These are phyloP conservation scores for Octomys mimax DNA, from an alignment of 2,797 vertebrate genomes.

Conservation along the genomic window DNA sequence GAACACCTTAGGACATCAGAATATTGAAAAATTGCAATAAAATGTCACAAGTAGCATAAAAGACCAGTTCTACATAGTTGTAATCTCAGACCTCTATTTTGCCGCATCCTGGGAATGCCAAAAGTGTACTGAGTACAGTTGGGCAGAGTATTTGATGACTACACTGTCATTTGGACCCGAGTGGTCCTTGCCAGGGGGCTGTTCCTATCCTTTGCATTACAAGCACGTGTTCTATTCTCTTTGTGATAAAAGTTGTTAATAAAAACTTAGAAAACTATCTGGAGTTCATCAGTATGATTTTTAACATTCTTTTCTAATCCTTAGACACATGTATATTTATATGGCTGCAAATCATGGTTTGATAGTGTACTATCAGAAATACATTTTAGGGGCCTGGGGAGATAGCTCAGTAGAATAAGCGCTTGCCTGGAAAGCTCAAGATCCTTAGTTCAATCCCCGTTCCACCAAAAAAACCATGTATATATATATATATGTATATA, in stretches of 20 bases:
- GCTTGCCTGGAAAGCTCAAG: too few species aligned
- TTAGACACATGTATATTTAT: background rate
- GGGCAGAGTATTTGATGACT: background rate
- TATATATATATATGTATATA: too few species aligned
- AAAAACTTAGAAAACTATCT: slow-evolving; percentile 37
- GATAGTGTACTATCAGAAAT: slow-evolving; percentile 2
- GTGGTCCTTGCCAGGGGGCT: background rate
- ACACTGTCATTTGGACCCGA: background rate
- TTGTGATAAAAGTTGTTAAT: slow-evolving; percentile 34
- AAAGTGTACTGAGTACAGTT: background rate
- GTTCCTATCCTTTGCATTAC: slow-evolving; percentile 3
- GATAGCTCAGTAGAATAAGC: too few species aligned
- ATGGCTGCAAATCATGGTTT: background rate
- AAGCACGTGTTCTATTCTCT: slow-evolving; percentile 53
- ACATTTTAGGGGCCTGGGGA: background rate
- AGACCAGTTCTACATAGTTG: background rate
- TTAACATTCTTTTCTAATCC: background rate
- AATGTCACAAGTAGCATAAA: background rate
- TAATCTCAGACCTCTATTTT: background rate
- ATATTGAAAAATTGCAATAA: background rate
- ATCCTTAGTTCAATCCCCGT: too few species aligned
- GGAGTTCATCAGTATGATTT: background rate
- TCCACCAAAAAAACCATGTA: too few species aligned
- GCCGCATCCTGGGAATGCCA: background rate
- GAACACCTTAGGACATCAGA: background rate